These are phyloP conservation scores for Teleogryllus occipitalis DNA, from an alignment of 1,140 invertebrate species.

Conservation along the genomic window DNA sequence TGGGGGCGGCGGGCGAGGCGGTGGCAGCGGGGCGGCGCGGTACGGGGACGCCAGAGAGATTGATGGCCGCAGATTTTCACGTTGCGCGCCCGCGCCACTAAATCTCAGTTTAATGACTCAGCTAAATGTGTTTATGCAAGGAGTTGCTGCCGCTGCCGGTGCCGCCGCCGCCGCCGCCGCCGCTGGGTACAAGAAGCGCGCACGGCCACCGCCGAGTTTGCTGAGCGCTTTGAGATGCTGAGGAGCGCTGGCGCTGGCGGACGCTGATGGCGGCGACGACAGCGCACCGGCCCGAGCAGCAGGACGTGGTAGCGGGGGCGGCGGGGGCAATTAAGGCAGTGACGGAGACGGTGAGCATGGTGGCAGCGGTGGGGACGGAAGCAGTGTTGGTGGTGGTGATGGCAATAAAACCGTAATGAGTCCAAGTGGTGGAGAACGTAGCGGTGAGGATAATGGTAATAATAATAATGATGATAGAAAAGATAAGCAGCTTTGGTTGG, in stretches of 20 bases:
- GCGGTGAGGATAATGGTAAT: background rate
- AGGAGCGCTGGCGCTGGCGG: background rate
- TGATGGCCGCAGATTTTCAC: background rate
- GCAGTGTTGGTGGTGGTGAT: background rate
- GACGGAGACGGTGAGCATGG: background rate
- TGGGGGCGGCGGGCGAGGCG: too few relatives aligned
- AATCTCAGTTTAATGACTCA: conserved; percentile 5
- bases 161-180: too few relatives aligned
- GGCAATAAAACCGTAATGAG: too few relatives aligned
- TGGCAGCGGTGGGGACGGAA: background rate
- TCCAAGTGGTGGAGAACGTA: background rate
- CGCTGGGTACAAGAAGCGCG: background rate
- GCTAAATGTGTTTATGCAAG: conserved; percentile 1
- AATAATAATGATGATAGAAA: too few relatives aligned
- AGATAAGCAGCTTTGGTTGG: too few relatives aligned
- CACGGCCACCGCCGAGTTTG: background rate
- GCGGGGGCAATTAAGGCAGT: background rate
- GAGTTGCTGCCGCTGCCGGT: background rate
- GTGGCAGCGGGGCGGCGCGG: too few relatives aligned
- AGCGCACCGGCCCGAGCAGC: background rate
- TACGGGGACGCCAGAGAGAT: background rate
- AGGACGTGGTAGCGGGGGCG: background rate
- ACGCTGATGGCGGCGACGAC: background rate
- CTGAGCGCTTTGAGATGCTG: background rate
- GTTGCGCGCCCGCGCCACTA: background rate